A percentile compares a stretch with the other conserved stretches of the same genome.
Conservation (phyloP, 1,140 invertebrate genomes). For the Drosophila yakuba region DNA sequence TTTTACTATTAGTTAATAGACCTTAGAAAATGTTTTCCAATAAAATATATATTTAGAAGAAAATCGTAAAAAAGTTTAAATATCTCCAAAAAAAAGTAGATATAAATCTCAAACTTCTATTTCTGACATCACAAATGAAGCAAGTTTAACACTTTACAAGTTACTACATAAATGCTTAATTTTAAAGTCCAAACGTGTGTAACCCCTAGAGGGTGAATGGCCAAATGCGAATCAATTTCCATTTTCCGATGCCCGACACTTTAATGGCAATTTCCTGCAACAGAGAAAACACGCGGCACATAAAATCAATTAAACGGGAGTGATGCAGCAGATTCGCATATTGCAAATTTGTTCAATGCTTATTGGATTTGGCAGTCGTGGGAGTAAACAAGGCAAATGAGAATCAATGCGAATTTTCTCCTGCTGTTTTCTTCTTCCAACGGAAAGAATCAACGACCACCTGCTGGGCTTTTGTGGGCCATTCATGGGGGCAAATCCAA, state of each 20-base stretch:
- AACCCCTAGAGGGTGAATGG: not conserved
- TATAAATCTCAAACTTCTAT: not conserved
- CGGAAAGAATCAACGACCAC: slow-evolving; percentile 45
- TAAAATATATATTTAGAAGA: too few relatives aligned
- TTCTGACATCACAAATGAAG: not conserved
- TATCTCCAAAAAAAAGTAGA: not conserved
- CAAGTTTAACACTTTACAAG: too few relatives aligned
- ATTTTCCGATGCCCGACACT: slow-evolving; percentile 10
- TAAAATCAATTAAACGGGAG: slow-evolving; percentile 75
- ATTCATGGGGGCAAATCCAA: slow-evolving; percentile 3
- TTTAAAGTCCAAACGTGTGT: not conserved
- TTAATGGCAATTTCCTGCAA: slow-evolving; percentile 30
- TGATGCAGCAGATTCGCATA: slow-evolving; percentile 74
- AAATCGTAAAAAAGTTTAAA: too few relatives aligned
- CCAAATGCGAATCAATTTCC: slow-evolving; percentile 37
- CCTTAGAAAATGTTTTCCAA: too few relatives aligned
- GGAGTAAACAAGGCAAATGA: slow-evolving; percentile 58
- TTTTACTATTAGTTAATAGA: not conserved
- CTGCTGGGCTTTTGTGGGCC: slow-evolving; percentile 67
- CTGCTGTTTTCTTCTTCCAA: slow-evolving; percentile 23
- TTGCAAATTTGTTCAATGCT: slow-evolving; percentile 57
- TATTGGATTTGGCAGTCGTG: slow-evolving; percentile 69
- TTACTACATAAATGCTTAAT: not conserved
- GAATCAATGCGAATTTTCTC: slow-evolving; percentile 66
- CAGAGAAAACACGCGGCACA: slow-evolving; percentile 37